Evolutionary conservation across 2,797 vertebrate genomes (phyloP).

Genomic region (Balearica regulorum): DNA sequence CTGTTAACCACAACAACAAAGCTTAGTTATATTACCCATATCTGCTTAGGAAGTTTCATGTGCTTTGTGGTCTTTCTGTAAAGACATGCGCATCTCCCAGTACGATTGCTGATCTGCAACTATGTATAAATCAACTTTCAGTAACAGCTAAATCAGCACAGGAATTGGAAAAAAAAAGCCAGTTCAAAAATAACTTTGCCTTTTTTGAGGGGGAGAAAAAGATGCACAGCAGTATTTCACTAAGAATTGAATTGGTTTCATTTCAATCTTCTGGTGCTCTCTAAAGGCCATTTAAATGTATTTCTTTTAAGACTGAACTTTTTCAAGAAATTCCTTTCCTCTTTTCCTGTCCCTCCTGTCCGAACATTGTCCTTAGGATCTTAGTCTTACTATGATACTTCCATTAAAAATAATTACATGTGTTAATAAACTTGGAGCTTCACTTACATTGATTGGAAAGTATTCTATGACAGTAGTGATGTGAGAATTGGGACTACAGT

Average conservation of each 20-base stretch:
- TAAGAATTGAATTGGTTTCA: background rate
- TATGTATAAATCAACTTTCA: background rate
- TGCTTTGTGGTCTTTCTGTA: background rate
- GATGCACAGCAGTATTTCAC: background rate
- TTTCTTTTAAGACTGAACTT: background rate
- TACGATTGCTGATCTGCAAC: background rate
- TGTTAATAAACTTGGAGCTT: background rate
- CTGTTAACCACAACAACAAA: constrained; percentile 55
- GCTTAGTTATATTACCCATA: background rate
- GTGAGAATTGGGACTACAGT: background rate
- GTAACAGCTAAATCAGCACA: background rate
- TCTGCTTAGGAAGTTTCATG: constrained; percentile 14
- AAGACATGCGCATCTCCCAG: background rate
- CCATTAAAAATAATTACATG: background rate
- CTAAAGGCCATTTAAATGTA: background rate
- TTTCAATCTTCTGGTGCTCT: background rate
- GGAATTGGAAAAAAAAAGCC: background rate
- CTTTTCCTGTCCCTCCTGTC: background rate
- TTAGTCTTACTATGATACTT: background rate
- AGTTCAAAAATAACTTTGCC: background rate
- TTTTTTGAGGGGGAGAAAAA: background rate
- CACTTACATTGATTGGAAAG: background rate
- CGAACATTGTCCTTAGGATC: background rate
- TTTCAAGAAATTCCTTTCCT: background rate
- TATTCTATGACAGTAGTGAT: background rate